Percentiles rank a stretch among this genome's conserved stretches.
These are phyloP conservation scores for Caenorhabditis remanei DNA, from an alignment of 1,140 invertebrate genomes.

Conservation along the genomic window DNA sequence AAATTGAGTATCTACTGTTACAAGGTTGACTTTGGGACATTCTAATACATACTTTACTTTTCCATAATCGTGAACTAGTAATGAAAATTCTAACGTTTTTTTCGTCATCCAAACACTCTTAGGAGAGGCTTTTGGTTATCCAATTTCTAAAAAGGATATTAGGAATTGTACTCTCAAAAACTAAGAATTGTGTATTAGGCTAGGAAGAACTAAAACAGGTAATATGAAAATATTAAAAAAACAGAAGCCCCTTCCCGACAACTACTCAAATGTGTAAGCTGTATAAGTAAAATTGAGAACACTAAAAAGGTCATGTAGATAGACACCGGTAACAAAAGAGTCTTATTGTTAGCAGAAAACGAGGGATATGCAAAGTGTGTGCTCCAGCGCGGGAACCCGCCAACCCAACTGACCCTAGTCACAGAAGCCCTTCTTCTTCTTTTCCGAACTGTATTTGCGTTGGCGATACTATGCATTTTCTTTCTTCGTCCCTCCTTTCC, in stretches of 20 bases:
- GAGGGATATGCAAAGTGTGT: slow-evolving; percentile 35
- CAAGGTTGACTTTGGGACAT: too few relatives aligned
- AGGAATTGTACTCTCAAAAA: too few relatives aligned
- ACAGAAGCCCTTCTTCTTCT: not conserved
- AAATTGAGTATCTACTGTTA: too few relatives aligned
- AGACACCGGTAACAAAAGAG: slow-evolving; percentile 29
- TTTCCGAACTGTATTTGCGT: slow-evolving; percentile 11
- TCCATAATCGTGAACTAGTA: too few relatives aligned
- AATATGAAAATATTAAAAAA: not conserved
- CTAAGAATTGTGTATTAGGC: too few relatives aligned
- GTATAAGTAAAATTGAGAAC: not conserved
- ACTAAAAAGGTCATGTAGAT: not conserved
- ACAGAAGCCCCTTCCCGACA: not conserved
- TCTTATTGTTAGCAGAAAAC: not conserved
- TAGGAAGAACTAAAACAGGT: too few relatives aligned
- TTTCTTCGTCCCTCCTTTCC: too few relatives aligned
- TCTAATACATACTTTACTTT: too few relatives aligned
- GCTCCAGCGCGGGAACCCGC: slow-evolving; percentile 7
- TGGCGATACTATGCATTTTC: not conserved
- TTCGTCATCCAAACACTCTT: too few relatives aligned
- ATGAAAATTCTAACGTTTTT: too few relatives aligned
- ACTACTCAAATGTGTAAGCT: not conserved
- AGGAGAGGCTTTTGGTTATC: too few relatives aligned
- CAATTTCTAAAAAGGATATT: too few relatives aligned
- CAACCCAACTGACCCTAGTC: not conserved